Conservation (phyloP, 2,888 invertebrate species). For the Vanessa cardui region DNA sequence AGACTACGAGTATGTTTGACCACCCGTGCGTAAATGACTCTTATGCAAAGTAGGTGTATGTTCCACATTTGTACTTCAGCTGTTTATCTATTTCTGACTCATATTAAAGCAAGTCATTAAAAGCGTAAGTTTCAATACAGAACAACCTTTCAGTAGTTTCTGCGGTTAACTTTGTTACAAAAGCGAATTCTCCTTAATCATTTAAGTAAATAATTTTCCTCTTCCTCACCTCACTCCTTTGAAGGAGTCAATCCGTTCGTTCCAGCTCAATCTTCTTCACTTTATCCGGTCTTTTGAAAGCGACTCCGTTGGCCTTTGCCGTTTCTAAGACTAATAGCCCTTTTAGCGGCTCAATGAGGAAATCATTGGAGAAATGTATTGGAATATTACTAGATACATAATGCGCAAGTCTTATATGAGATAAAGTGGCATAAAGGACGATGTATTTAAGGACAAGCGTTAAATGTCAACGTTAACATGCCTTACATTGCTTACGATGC, state of each 20-base stretch:
- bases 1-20: background rate
- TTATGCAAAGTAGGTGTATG: background rate
- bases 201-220: conserved; percentile 33
- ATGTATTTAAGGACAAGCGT: too few relatives aligned
- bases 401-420: conserved; percentile 1
- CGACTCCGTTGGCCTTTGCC: conserved; percentile 24
- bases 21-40: background rate
- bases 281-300: conserved; percentile 33
- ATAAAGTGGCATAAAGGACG: background rate
- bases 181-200: conserved; percentile 17
- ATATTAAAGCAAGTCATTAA: conserved; percentile 12
- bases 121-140: conserved; percentile 14
- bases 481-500: background rate
- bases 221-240: conserved; percentile 24
- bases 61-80: background rate
- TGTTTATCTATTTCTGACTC: background rate
- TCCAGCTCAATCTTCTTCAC: conserved; percentile 30
- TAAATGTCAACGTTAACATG: too few relatives aligned
- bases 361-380: conserved; percentile 24
- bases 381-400: conserved; percentile 10
- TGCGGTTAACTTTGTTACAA: conserved; percentile 25
- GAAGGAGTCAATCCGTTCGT: conserved; percentile 26
- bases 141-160: conserved; percentile 21
- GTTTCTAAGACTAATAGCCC: conserved; percentile 27
- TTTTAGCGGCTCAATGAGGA: conserved; percentile 27